These are phyloP conservation scores for Chelonia mydas DNA, from an alignment of 2,797 vertebrate species.

Conservation along the genomic window DNA sequence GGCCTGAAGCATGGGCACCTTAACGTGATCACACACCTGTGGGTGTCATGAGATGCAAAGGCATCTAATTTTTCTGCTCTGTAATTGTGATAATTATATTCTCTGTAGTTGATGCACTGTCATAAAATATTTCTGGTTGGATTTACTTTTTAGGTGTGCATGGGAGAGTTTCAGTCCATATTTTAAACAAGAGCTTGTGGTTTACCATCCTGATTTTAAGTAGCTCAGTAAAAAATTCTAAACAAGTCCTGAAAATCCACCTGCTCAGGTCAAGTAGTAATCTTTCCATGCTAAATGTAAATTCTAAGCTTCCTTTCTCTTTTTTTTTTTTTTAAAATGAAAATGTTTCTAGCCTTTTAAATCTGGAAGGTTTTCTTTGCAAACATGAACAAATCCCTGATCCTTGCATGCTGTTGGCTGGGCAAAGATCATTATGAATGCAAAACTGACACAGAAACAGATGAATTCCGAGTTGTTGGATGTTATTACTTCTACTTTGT, in stretches of 20 bases:
- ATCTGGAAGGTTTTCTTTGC: background rate
- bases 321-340: background rate
- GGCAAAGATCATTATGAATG: background rate
- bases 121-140: background rate
- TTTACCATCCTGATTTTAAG: background rate
- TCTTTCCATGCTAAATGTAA: background rate
- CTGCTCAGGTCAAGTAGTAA: background rate
- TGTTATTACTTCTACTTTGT: background rate
- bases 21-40: background rate
- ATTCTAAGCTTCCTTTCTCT: background rate
- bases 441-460: background rate
- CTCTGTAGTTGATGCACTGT: background rate
- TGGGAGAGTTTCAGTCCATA: background rate
- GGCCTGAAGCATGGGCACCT: background rate
- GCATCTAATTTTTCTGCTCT: background rate
- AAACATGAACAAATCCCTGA: accelerated
- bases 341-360: background rate
- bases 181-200: background rate
- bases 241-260: background rate
- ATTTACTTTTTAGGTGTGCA: background rate
- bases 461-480: background rate
- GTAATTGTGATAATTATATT: conserved; percentile 4
- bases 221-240: background rate
- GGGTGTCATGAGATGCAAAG: background rate
- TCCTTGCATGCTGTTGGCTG: background rate